These are phyloP conservation scores for Neosilurus mollespiculum DNA, from an alignment of 2,797 vertebrate species.

Conservation along the genomic window DNA sequence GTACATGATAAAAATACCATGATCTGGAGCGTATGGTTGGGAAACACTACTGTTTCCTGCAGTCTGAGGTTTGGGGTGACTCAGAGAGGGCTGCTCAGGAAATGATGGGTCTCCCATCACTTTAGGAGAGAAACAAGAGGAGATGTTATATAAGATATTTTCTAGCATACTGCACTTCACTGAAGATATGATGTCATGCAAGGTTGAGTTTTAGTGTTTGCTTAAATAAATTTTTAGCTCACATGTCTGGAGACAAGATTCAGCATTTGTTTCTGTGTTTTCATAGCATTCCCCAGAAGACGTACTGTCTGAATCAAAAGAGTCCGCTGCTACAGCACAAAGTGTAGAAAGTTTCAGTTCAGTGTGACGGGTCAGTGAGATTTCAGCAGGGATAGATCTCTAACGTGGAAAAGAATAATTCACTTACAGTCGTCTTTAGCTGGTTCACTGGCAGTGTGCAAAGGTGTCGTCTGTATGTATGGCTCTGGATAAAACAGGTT, in stretches of 20 bases:
- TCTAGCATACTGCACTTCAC: no score
- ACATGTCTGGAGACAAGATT: constrained; percentile 42
- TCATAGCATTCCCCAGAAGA: constrained; percentile 57
- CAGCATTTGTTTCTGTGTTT: constrained; percentile 31
- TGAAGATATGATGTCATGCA: neutral
- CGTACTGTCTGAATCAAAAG: constrained; percentile 51
- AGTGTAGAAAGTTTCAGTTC: neutral
- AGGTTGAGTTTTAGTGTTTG: neutral
- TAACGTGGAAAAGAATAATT: neutral
- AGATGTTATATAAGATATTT: neutral
- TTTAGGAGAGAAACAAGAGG: constrained; percentile 22
- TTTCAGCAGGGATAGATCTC: neutral
- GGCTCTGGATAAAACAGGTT: constrained; percentile 1
- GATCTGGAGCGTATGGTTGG: constrained; percentile 14
- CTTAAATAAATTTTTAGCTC: constrained; percentile 1
- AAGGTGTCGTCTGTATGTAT: neutral
- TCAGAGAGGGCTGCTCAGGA: constrained; percentile 36
- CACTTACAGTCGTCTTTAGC: neutral
- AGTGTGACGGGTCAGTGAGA: neutral
- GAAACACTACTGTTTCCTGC: constrained; percentile 33
- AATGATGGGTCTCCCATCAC: constrained; percentile 39
- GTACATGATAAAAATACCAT: constrained; percentile 37
- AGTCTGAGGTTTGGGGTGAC: constrained; percentile 20
- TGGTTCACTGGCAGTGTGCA: constrained; percentile 15
- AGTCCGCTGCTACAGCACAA: constrained; percentile 24